Percentiles rank a stretch among this genome's conserved stretches.
Evolutionary conservation across 2,797 vertebrate species (phyloP).

Genomic region (Heteromormyrus szaboi): DNA sequence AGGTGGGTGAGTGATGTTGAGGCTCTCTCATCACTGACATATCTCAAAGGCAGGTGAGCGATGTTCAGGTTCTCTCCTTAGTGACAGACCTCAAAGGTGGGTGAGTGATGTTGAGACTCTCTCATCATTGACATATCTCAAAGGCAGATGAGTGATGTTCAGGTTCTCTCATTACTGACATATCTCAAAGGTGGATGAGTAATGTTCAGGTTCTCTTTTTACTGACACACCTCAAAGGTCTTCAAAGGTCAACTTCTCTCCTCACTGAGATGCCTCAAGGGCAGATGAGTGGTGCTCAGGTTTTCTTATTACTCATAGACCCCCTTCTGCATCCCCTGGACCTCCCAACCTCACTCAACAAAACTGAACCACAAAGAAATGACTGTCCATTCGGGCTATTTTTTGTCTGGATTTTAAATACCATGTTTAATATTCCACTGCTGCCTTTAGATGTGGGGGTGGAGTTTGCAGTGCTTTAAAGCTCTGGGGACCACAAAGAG

Average conservation of each 20-base stretch:
- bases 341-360: background rate
- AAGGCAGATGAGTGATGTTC: background rate
- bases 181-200: background rate
- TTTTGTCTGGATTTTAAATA: background rate
- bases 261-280: background rate
- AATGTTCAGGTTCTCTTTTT: background rate
- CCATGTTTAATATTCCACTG: background rate
- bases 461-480: background rate
- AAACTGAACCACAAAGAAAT: background rate
- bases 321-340: background rate
- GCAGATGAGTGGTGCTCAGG: background rate
- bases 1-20: background rate
- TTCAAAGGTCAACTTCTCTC: background rate
- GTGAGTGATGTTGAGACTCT: background rate
- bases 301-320: background rate
- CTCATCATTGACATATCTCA: background rate
- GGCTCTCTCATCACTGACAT: background rate
- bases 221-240: background rate
- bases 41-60: background rate
- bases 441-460: background rate
- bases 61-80: background rate
- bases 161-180: background rate
- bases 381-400: background rate
- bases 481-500: background rate
- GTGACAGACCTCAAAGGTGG: background rate